Evolutionary conservation across 2,797 vertebrate species (phyloP), one percentile per base, ranked within the genome.

Genomic region (Alca torda): DNA sequence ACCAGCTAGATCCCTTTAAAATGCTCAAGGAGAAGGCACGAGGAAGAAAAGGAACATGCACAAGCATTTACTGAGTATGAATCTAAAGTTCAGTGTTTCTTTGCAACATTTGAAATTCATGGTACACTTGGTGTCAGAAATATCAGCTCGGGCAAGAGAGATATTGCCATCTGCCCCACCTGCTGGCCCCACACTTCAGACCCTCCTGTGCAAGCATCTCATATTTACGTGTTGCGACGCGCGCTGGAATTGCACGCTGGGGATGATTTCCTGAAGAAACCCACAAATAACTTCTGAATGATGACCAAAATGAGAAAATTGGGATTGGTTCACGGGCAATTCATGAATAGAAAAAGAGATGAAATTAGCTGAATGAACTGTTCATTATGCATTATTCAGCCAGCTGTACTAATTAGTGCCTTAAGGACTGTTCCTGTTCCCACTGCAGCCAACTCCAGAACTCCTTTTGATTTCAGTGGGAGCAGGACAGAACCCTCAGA

Each of bases 331-430:
- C 73, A 54, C 0, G 2, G 79, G 94, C 87, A 61, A 89, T 93
- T 96, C 96, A 84, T 93, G 95, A 91, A 85, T 61, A 94, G 96
- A 64, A 85, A 65, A 89, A 87, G 92, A 74, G 89, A 91, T 96
- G 78, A 95, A 95, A 96, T 96, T 94, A 95, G 92, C 95, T 96
- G 96, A 97, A 96, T 96, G 95, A 96, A 95, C 95, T 85, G 87
- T 68, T 97, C 94, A 89, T 97, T 96, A 92, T 85, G 96, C 91
- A 85, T 95, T 95, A 96, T 96, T 97, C 96, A 97, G 84, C 84
- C 95, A 95, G 95, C 95, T 96, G 87, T 87, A 94, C 95, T 95
- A 96, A 97, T 96, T 94, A 96, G 95, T 87, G 95, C 96, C 96
- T 95, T 96, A 89, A 96, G 96, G 89, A 96, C 94, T 85, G 95